phyloP scores from a whole-genome alignment of 2,888 invertebrate genomes.

The Aricia artaxerxes region DNA sequence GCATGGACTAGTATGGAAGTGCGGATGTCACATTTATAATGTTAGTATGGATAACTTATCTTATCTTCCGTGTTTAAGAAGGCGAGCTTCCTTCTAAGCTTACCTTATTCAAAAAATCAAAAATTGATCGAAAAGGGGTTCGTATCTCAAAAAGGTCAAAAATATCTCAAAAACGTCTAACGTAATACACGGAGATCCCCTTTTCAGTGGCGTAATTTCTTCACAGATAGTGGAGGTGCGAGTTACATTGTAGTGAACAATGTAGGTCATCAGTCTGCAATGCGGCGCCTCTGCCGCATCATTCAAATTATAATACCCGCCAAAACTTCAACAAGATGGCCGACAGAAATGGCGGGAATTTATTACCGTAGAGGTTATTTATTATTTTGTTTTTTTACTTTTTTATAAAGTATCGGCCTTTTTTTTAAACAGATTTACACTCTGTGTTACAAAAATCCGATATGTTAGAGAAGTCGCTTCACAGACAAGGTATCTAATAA shows the following conservation, averaged over 20 bases:
- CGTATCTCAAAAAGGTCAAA: background rate
- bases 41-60: too few species aligned
- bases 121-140: too few species aligned
- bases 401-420: too few species aligned
- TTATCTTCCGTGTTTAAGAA: too few species aligned
- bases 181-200: background rate
- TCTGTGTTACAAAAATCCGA: too few species aligned
- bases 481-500: too few species aligned
- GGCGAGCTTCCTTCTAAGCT: too few species aligned
- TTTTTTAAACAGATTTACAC: too few species aligned
- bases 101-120: too few species aligned
- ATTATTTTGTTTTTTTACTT: background rate
- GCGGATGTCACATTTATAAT: too few species aligned
- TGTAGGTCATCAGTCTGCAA: conserved; percentile 73
- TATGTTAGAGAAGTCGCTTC: too few species aligned
- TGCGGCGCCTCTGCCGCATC: conserved; percentile 55
- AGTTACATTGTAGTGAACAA: conserved; percentile 43
- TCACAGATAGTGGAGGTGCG: conserved; percentile 29
- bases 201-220: conserved; percentile 24
- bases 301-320: conserved; percentile 32
- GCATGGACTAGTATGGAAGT: too few species aligned
- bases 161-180: background rate
- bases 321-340: conserved; percentile 27
- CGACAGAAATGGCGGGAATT: background rate
- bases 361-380: conserved; percentile 33